Evolutionary conservation across 2,888 invertebrate species (phyloP).

Genomic region (Plusia festucae): DNA sequence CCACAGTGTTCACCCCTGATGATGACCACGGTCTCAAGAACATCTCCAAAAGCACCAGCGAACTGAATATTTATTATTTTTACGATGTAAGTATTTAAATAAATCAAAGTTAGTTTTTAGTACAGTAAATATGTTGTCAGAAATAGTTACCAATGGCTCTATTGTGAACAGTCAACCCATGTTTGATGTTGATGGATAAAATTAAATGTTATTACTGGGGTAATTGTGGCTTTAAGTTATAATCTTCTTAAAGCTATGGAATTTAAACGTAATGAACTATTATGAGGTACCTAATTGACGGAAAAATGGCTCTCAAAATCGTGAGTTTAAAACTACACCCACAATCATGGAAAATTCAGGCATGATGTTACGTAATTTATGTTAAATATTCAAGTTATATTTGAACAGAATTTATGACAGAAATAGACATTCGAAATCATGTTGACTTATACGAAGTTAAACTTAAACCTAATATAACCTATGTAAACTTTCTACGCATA

Average conservation of each 20-base stretch:
- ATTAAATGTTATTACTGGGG: not conserved
- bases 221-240: not conserved
- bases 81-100: slow-evolving; percentile 77
- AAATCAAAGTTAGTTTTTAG: too few relatives aligned
- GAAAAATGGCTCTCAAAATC: not conserved
- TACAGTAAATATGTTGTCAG: too few relatives aligned
- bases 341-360: not conserved
- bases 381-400: slow-evolving; percentile 1
- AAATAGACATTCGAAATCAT: not conserved
- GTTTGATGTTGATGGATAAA: not conserved
- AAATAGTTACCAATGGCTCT: too few relatives aligned
- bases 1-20: slow-evolving; percentile 61
- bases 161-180: not conserved
- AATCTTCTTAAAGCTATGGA: not conserved
- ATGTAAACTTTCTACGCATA: not conserved
- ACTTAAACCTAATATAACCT: slow-evolving; percentile 13
- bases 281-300: too few relatives aligned
- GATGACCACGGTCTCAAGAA: slow-evolving; percentile 61
- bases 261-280: too few relatives aligned
- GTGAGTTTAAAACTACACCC: not conserved
- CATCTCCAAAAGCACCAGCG: slow-evolving; percentile 63
- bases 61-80: slow-evolving; percentile 76
- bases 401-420: slow-evolving; percentile 17
- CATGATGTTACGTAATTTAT: not conserved
- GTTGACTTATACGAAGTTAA: slow-evolving; percentile 8